Percentiles rank a stretch among this genome's conserved stretches.
These are phyloP conservation scores for Rhea pennata DNA, from an alignment of 2,113 vertebrate species.

Conservation along the genomic window DNA sequence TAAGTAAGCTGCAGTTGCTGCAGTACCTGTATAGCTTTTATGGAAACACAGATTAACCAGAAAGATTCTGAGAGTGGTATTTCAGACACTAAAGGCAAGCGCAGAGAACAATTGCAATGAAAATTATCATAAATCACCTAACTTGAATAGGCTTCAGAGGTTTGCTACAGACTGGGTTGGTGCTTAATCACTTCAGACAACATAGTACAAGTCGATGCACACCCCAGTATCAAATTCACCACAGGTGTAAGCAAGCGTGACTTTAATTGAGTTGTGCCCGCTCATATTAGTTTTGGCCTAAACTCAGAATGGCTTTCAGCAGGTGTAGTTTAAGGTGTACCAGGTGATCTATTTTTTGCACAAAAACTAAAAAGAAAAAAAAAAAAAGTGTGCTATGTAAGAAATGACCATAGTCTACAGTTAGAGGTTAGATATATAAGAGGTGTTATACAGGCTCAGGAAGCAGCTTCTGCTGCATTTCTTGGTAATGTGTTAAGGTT, in stretches of 20 bases:
- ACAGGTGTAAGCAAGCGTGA: background rate
- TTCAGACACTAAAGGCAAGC: background rate
- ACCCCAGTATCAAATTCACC: background rate
- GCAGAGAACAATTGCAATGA: background rate
- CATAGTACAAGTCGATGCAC: background rate
- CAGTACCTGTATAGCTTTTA: background rate
- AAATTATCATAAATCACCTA: constrained; percentile 27
- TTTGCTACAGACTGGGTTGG: background rate
- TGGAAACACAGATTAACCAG: background rate
- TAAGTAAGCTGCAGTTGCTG: background rate
- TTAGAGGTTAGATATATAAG: background rate
- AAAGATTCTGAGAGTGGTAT: background rate
- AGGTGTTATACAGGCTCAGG: background rate
- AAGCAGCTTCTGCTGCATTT: background rate
- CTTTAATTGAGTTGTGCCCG: background rate
- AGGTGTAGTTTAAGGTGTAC: background rate
- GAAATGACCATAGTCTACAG: background rate
- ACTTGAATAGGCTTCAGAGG: constrained; percentile 1
- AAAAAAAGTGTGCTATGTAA: fast-evolving
- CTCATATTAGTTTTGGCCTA: background rate
- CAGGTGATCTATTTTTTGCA: background rate
- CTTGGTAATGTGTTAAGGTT: background rate
- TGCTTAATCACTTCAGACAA: constrained; percentile 16
- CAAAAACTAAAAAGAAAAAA: background rate
- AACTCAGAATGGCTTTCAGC: background rate